Evolutionary conservation across 1,140 invertebrate genomes (phyloP).

Genomic region (Trichoplusia ni): DNA sequence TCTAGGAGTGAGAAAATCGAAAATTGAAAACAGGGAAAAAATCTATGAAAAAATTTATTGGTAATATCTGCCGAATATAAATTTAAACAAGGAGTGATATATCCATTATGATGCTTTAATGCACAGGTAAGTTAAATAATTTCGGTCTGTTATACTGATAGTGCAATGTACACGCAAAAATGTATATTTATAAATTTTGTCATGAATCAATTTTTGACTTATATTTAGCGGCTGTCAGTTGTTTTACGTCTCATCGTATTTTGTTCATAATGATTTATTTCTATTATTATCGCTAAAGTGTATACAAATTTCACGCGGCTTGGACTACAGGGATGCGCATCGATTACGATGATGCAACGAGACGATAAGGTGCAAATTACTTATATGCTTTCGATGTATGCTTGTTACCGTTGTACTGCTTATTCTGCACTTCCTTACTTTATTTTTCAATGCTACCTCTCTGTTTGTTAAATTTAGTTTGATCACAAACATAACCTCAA

Average conservation of each 20-base stretch:
- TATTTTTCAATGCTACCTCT: constrained; percentile 17
- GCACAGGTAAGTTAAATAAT: constrained; percentile 55
- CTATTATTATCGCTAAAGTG: constrained; percentile 51
- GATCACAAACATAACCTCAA: constrained; percentile 38
- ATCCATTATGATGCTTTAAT: constrained; percentile 63
- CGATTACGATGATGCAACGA: constrained; percentile 75
- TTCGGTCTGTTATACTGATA: constrained; percentile 10
- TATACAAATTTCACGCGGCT: constrained; percentile 64
- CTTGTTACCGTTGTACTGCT: constrained; percentile 35
- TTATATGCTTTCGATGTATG: constrained; percentile 33
- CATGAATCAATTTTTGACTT: constrained; percentile 56
- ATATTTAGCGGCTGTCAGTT: constrained; percentile 76
- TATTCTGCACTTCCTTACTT: constrained; percentile 44
- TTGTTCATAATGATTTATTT: constrained; percentile 47
- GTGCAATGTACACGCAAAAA: constrained; percentile 7
- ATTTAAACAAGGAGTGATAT: constrained; percentile 47
- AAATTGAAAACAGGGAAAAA: constrained; percentile 61
- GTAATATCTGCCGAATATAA: constrained; percentile 59
- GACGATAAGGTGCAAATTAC: constrained; percentile 74
- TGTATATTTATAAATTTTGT: constrained; percentile 50
- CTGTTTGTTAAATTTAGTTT: background rate
- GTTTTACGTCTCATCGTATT: constrained; percentile 74
- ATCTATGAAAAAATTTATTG: constrained; percentile 65
- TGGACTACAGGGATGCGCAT: constrained; percentile 66
- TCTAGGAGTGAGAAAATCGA: constrained; percentile 35